phyloP scores from a whole-genome alignment of 1,140 invertebrate genomes.

The Drosophila bocqueti region DNA sequence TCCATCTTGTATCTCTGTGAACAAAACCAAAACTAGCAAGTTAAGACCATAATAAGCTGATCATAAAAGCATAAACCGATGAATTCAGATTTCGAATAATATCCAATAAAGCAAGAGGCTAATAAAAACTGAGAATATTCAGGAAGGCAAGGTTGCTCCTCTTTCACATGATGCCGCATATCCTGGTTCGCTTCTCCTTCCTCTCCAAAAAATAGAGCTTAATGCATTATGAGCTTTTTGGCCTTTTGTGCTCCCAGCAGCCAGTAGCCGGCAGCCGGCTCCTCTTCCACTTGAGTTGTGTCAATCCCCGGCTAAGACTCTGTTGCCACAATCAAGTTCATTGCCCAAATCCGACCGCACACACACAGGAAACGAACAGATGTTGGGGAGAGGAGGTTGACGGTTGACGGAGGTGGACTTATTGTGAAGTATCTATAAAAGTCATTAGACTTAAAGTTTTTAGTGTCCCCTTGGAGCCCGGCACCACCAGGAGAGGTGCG shows the following conservation, averaged over 20 bases:
- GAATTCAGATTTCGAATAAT: slow-evolving; percentile 16
- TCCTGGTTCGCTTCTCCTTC: not conserved
- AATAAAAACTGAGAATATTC: slow-evolving; percentile 50
- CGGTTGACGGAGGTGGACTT: not conserved
- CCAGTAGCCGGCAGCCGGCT: slow-evolving; percentile 8
- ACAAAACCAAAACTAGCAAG: slow-evolving; percentile 5
- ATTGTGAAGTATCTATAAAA: slow-evolving; percentile 64
- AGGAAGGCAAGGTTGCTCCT: not conserved
- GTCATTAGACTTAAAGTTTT: slow-evolving; percentile 76
- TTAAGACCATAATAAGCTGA: slow-evolving; percentile 27
- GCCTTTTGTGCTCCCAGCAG: slow-evolving; percentile 28
- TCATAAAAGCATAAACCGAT: slow-evolving; percentile 31
- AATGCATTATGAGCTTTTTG: slow-evolving; percentile 61
- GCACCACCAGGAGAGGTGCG: slow-evolving; percentile 13
- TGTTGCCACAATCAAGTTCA: slow-evolving; percentile 66
- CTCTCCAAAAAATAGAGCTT: slow-evolving; percentile 10
- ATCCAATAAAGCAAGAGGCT: slow-evolving; percentile 23
- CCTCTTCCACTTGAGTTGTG: slow-evolving; percentile 55
- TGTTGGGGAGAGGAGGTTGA: not conserved
- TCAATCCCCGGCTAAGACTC: slow-evolving; percentile 56
- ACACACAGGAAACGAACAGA: slow-evolving; percentile 5
- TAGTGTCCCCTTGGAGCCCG: slow-evolving; percentile 14
- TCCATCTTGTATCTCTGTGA: not conserved
- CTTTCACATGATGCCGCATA: not conserved
- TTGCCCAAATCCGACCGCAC: slow-evolving; percentile 47